phyloP scores from a whole-genome alignment of 2,113 vertebrate genomes.

The Theristicus caerulescens region DNA sequence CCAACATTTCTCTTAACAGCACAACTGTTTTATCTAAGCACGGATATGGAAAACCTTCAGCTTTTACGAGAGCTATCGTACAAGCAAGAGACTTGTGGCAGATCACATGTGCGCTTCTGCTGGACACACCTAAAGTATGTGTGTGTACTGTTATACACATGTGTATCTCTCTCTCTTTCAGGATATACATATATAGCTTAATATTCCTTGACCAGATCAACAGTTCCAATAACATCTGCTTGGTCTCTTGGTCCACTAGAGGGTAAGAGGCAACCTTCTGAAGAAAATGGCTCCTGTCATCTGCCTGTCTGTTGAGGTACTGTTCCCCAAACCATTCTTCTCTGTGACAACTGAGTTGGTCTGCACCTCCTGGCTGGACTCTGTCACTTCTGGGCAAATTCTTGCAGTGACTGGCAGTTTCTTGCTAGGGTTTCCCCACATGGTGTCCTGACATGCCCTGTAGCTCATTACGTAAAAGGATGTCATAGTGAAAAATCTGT shows the following conservation, averaged over 20 bases:
- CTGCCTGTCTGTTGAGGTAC: neutral
- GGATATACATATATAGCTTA: neutral
- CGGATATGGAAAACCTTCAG: neutral
- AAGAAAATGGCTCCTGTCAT: neutral
- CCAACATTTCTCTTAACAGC: neutral
- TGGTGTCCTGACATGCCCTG: neutral
- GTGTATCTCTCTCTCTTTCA: neutral
- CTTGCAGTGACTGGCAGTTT: neutral
- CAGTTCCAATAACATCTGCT: neutral
- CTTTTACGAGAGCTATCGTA: neutral
- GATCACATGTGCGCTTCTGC: neutral
- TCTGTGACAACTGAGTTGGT: neutral
- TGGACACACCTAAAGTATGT: neutral
- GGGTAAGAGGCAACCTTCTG: neutral
- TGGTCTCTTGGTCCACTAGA: neutral
- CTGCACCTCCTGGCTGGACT: neutral
- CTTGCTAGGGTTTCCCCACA: neutral
- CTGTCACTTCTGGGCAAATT: neutral
- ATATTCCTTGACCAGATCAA: neutral
- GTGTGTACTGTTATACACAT: accelerated
- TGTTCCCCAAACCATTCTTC: neutral
- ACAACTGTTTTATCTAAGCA: neutral
- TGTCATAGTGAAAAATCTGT: neutral
- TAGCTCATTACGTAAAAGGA: neutral
- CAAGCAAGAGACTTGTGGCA: neutral